Base-by-base conservation (phyloP, 1,140 invertebrate genomes). In the Drosophila rhopaloa region DNA sequence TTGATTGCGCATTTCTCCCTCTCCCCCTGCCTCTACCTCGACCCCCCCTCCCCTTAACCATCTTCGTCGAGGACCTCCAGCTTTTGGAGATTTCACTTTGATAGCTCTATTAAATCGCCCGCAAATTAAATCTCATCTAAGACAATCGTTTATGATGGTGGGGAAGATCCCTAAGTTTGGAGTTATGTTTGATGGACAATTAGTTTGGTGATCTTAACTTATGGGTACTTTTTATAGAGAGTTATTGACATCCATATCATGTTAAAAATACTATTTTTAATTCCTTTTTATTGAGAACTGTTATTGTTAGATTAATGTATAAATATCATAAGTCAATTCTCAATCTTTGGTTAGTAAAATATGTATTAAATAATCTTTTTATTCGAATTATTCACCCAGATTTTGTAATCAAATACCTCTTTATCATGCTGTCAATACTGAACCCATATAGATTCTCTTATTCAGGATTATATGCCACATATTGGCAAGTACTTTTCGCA, bases 31-130 rank as follows among this genome's bases (percentile, higher is more conserved):
- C 2, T 19, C 24, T 3, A 24, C 2, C n/a, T n/a, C n/a, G n/a
- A n/a, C n/a, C n/a, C 24, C 24, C 24, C 24, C 24, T 24, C 4
- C 24, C 24, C 3, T 24, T 24, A 4, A 24, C 6, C 10, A 4
- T 32, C 29, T 32, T 0, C 8, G 24, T 14, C 13, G 27, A 35
- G n/a, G 2, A 14, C 24, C 37, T 5, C 4, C 16, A 11, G 51
- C 29, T 38, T 65, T 65, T 29, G 6, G 13, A 47, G 68, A 62
- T 57, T 62, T 56, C 62, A 70, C 75, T 59, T 85, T 85, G 77
- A 85, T 79, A 86, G 72, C 81, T 84, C 81, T 80, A 84, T 79
- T 60, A 59, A 74, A 72, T 40, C 44, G 37, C 51, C 51, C 29
- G 29, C 60, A 41, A 71, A 71, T 71, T 71, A 71, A 70, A 71